Base-by-base conservation (phyloP, 2,113 vertebrate species). In the Illadopsis cleaveri region DNA sequence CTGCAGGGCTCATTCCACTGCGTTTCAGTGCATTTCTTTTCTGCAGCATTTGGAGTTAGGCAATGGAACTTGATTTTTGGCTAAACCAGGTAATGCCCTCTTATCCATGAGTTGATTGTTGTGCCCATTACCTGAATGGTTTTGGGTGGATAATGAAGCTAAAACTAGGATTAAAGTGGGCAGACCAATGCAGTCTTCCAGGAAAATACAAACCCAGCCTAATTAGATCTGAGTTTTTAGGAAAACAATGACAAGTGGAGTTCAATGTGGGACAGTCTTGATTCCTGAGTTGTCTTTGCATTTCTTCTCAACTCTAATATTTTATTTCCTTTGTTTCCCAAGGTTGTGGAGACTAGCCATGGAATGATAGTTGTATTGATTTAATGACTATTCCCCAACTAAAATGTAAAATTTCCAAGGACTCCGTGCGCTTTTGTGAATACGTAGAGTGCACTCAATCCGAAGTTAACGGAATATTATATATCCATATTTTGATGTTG, bases 141-240 rank as follows among this genome's bases (percentile, higher is more conserved):
- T 84, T 42, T 58, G 44, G 7, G 27, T 56, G 47, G 35, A 5
- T 31, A 18, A 2, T 10, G 44, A 56, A 81, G 16, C 12, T 25
- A 66, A 86, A 75, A 47, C 6, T 2, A 15, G 22, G 48, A 68
- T 25, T 33, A 58, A 89, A 20, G 10, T 25, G 5, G 58, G 19
- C 11, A 71, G 14, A 33, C 3, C 9, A 21, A 2, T 13, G 12
- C 5, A 72, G 10, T 27, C 30, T 37, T 79, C 16, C 25, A 45
- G n/a, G n/a, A 56, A 71, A 68, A 68, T 6, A 15, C 1, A 56
- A 51, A 3, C 0, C 1, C 23, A 37, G 11, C 19, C 25, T 25
- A 38, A 38, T 10, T 50, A 38, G 9, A 19, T 18, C 54, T 30
- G 40, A 86, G 24, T 25, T 89, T 71, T 33, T 31, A 75, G 53